Conservation (phyloP, 1,140 invertebrate species). For the Metopolophium dirhodum region DNA sequence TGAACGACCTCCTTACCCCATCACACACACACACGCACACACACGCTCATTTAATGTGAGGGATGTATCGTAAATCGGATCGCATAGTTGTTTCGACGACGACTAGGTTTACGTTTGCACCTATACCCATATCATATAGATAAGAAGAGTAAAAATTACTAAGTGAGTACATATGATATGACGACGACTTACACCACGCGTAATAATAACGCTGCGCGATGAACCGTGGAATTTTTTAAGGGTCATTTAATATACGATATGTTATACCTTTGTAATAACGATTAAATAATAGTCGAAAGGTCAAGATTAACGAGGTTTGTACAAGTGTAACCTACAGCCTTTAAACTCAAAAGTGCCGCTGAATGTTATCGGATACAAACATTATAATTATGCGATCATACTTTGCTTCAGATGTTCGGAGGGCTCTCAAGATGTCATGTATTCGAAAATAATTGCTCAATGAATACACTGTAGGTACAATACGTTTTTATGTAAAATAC, state of each 20-base stretch:
- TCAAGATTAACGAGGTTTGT: background rate
- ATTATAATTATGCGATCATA: background rate
- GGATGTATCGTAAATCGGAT: background rate
- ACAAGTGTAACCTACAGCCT: too few species aligned
- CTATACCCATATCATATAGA: too few species aligned
- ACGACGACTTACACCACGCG: too few species aligned
- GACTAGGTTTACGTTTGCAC: background rate
- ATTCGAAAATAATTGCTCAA: background rate
- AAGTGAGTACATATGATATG: background rate
- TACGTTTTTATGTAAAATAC: too few species aligned
- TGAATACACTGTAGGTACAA: too few species aligned
- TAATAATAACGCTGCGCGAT: too few species aligned
- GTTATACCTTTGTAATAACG: background rate
- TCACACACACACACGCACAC: background rate
- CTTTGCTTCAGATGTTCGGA: background rate
- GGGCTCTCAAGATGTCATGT: background rate
- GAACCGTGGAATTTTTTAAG: too few species aligned
- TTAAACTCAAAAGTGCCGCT: background rate
- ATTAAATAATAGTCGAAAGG: background rate
- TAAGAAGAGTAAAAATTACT: background rate
- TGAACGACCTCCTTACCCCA: background rate
- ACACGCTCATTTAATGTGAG: background rate
- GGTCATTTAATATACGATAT: background rate
- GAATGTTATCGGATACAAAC: too few species aligned
- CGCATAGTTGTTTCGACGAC: background rate